Evolutionary conservation across 1,140 invertebrate genomes (phyloP).

Genomic region (Helicoverpa armigera): DNA sequence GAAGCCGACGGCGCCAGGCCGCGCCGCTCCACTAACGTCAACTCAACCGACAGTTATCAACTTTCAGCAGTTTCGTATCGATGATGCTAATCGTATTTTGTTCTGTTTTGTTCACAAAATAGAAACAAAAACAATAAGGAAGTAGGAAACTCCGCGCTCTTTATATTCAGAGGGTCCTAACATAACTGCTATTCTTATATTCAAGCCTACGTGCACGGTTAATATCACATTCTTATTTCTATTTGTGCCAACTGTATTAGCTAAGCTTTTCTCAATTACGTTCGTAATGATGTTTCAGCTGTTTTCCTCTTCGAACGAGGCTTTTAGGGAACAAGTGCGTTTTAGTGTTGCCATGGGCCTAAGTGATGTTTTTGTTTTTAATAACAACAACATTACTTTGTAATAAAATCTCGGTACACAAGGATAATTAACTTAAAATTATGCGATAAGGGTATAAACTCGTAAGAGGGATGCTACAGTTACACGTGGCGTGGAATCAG

Average conservation of each 20-base stretch:
- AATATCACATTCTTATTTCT: conserved; percentile 14
- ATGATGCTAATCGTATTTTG: conserved; percentile 27
- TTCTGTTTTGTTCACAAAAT: conserved; percentile 1
- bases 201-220: not conserved
- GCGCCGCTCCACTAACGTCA: conserved; percentile 51
- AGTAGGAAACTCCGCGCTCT: not conserved
- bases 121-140: conserved; percentile 28
- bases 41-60: conserved; percentile 62
- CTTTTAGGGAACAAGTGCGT: conserved; percentile 10
- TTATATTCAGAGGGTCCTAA: conserved; percentile 4
- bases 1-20: conserved; percentile 52
- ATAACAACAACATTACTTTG: not conserved
- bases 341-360: not conserved
- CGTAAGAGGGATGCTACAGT: not conserved
- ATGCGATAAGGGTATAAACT: not conserved
- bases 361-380: conserved; percentile 10
- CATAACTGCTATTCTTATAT: conserved; percentile 15
- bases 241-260: conserved; percentile 19
- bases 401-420: not conserved
- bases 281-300: conserved; percentile 9
- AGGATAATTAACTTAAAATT: not conserved
- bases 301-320: not conserved
- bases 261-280: conserved; percentile 22
- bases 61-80: conserved; percentile 43
- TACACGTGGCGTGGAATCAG: not conserved